A percentile compares a stretch with the other conserved stretches of the same genome.
These are phyloP conservation scores for Phylloscopus trochiloides DNA, from an alignment of 2,113 vertebrate genomes.

Conservation along the genomic window DNA sequence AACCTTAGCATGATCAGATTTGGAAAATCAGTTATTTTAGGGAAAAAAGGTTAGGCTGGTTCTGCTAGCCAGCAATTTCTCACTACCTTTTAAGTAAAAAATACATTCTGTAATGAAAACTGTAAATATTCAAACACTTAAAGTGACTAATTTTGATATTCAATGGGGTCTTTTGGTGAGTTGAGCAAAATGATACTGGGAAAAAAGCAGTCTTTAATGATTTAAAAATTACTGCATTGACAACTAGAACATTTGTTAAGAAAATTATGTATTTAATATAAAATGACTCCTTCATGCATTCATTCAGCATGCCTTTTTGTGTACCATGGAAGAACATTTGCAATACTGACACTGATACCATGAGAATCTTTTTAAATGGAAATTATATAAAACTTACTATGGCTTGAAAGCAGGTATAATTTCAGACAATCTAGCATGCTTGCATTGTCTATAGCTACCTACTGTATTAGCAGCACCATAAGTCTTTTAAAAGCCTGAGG, in stretches of 20 bases:
- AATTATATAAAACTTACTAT: neutral
- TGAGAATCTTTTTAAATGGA: neutral
- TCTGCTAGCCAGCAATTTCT: neutral
- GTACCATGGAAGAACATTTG: fast-evolving
- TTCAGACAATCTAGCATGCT: neutral
- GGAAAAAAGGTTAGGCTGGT: neutral
- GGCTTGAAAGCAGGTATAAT: neutral
- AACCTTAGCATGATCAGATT: neutral
- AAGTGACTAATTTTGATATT: neutral
- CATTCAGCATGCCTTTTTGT: neutral
- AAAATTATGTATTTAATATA: neutral
- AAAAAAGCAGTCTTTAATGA: neutral
- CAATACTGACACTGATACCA: neutral
- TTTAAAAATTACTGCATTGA: neutral
- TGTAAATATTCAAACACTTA: neutral
- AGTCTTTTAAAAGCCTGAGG: neutral
- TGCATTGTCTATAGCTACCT: neutral
- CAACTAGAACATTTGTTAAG: neutral
- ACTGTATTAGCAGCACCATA: neutral
- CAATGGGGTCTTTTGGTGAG: neutral
- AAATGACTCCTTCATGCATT: neutral
- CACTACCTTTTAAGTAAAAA: neutral
- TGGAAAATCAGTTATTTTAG: neutral
- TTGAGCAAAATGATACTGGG: neutral
- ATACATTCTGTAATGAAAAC: neutral